These are phyloP conservation scores for Tinea pellionella DNA, from an alignment of 2,888 invertebrate genomes.

Conservation along the genomic window DNA sequence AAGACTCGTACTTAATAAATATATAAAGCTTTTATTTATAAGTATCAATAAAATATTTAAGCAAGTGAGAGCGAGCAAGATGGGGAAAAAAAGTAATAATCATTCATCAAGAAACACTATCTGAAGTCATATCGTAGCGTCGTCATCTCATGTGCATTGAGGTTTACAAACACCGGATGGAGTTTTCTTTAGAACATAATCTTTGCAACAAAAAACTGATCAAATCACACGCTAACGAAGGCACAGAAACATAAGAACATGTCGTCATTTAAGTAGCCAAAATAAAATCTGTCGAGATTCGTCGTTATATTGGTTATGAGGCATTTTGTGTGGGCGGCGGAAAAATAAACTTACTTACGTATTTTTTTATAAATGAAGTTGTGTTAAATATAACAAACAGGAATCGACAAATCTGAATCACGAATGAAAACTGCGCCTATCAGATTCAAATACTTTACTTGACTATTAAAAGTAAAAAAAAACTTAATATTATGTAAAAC, in stretches of 20 bases:
- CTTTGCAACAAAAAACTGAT: conserved; percentile 66
- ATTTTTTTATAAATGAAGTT: neutral
- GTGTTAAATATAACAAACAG: too few species aligned
- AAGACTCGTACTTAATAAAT: too few species aligned
- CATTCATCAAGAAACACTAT: neutral
- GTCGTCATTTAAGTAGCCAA: conserved; percentile 39
- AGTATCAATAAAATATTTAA: too few species aligned
- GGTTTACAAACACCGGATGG: conserved; percentile 54
- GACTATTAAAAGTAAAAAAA: too few species aligned
- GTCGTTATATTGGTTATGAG: neutral
- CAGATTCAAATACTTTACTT: too few species aligned
- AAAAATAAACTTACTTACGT: neutral
- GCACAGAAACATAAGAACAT: conserved; percentile 43
- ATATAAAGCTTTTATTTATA: too few species aligned
- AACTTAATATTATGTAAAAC: neutral
- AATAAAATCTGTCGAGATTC: conserved; percentile 11
- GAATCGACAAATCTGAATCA: too few species aligned
- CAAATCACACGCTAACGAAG: conserved; percentile 59
- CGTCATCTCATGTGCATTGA: conserved; percentile 32
- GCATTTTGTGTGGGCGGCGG: conserved; percentile 1
- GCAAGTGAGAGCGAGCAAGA: too few species aligned
- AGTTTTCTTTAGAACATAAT: conserved; percentile 63
- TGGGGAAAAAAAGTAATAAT: too few species aligned
- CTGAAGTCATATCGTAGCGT: conserved; percentile 18
- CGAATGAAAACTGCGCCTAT: too few species aligned